phyloP scores from a whole-genome alignment of 2,888 invertebrate species.

The Acleris literana region DNA sequence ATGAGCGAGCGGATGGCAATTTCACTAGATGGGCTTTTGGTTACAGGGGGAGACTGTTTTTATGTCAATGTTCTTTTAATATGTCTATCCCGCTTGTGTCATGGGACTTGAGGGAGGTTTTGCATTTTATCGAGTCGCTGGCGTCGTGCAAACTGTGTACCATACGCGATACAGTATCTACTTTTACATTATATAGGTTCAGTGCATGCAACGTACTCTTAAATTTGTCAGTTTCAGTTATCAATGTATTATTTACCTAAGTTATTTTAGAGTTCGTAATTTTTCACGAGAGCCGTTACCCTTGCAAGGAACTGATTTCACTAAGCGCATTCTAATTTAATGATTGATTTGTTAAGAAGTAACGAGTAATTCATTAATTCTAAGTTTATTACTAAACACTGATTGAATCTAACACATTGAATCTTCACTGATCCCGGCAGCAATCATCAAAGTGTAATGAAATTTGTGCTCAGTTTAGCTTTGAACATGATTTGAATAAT shows the following conservation, averaged over 20 bases:
- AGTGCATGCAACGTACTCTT: no score
- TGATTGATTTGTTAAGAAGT: no score
- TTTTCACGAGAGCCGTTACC: no score
- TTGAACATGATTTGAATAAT: slow-evolving; percentile 40
- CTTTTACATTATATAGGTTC: not conserved
- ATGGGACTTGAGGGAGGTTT: slow-evolving; percentile 43
- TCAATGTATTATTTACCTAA: no score
- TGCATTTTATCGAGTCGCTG: slow-evolving; percentile 43
- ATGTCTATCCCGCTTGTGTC: slow-evolving; percentile 56
- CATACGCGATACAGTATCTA: not conserved
- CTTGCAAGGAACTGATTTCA: no score
- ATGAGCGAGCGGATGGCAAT: slow-evolving; percentile 81
- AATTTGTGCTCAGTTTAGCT: slow-evolving; percentile 39
- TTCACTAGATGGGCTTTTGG: slow-evolving; percentile 80
- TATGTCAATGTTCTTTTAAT: slow-evolving; percentile 74
- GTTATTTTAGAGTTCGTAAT: no score
- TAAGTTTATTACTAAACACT: slow-evolving; percentile 9
- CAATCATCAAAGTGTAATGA: slow-evolving; percentile 38
- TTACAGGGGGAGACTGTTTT: slow-evolving; percentile 68
- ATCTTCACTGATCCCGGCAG: slow-evolving; percentile 24
- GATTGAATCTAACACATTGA: slow-evolving; percentile 11
- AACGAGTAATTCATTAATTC: no score
- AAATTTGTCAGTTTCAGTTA: no score
- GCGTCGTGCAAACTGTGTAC: not conserved
- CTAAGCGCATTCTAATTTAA: no score